Evolutionary conservation across 1,140 invertebrate species (phyloP).

Genomic region (Andrena cerasifolii): DNA sequence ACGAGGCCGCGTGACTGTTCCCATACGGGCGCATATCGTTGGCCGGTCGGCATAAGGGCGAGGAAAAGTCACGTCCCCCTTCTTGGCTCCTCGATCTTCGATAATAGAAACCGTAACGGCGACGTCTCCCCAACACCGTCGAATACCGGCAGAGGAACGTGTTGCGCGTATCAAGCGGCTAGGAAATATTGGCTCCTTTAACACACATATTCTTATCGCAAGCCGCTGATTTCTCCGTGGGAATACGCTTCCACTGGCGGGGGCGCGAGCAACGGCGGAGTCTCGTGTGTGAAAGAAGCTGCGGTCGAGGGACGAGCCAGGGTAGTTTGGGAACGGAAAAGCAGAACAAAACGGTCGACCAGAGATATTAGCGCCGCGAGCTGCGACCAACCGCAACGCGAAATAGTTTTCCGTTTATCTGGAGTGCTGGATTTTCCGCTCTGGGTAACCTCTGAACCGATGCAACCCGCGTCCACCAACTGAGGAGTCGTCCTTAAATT

Average conservation of each 20-base stretch:
- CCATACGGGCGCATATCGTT: too few species aligned
- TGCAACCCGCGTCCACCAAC: too few species aligned
- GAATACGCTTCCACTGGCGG: background rate
- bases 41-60: background rate
- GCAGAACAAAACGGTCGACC: constrained; percentile 27
- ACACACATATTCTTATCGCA: constrained; percentile 7
- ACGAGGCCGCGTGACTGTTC: too few species aligned
- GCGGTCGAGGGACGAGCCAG: too few species aligned
- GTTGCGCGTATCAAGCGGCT: background rate
- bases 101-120: constrained; percentile 49
- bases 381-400: constrained; percentile 1
- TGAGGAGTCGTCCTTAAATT: too few species aligned
- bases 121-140: too few species aligned
- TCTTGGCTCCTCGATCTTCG: constrained; percentile 36
- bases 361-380: constrained; percentile 42
- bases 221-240: background rate
- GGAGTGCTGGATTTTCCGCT: constrained; percentile 14
- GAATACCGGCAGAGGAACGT: too few species aligned
- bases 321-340: background rate
- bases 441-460: too few species aligned
- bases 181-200: background rate
- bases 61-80: constrained; percentile 54
- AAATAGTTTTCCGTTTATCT: constrained; percentile 14
- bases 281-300: background rate
- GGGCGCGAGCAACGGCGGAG: background rate